Evolutionary conservation across 2,888 invertebrate genomes (phyloP).

Genomic region (Stictocephala bisonia): DNA sequence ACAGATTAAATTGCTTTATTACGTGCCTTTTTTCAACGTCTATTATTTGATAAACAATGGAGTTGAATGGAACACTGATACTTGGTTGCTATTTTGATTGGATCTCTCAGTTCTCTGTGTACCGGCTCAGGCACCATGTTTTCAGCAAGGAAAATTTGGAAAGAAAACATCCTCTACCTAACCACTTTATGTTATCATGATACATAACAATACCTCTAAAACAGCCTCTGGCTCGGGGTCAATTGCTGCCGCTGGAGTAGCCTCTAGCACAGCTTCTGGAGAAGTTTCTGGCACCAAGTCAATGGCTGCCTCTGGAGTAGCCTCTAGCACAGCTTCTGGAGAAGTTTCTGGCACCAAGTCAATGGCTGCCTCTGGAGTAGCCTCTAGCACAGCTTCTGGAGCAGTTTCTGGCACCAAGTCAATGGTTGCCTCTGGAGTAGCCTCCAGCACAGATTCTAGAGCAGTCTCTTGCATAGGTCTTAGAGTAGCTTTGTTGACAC

Average conservation of each 20-base stretch:
- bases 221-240: not conserved
- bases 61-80: not conserved
- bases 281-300: not conserved
- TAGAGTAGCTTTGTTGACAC: not conserved
- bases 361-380: slow-evolving; percentile 2
- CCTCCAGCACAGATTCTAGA: not conserved
- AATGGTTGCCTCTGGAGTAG: not conserved
- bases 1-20: too few species aligned
- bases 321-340: not conserved
- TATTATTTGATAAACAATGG: not conserved
- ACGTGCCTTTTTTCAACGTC: too few species aligned
- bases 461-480: slow-evolving; percentile 2
- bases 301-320: not conserved
- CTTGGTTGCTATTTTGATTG: not conserved
- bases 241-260: not conserved
- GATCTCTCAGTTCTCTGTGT: not conserved
- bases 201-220: not conserved
- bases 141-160: not conserved
- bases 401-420: not conserved
- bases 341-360: not conserved
- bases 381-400: not conserved
- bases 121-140: not conserved
- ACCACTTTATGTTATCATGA: not conserved
- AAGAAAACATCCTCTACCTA: not conserved
- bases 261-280: slow-evolving; percentile 1